Conservation (phyloP, 2,113 vertebrate genomes). For the Synchiropus splendidus region DNA sequence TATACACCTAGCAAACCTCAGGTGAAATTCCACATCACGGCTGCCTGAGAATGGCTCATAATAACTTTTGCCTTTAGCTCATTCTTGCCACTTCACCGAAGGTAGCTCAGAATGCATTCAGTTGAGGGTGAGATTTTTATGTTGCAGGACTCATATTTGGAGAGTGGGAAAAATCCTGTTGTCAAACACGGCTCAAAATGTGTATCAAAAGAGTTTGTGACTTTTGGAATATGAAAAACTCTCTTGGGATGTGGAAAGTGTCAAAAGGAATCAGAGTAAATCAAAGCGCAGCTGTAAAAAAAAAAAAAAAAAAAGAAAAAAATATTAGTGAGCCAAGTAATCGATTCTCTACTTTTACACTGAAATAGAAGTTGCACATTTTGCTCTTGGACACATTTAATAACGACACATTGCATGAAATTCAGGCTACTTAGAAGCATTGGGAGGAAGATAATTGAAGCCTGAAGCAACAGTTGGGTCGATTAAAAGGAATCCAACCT, state of each 20-base stretch:
- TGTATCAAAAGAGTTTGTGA: conserved; percentile 20
- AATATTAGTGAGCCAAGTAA: neutral
- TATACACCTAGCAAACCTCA: conserved; percentile 51
- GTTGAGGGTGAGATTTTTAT: conserved; percentile 37
- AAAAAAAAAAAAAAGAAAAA: conserved; percentile 11
- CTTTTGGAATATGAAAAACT: conserved; percentile 18
- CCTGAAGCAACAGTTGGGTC: too few relatives aligned
- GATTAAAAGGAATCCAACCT: too few relatives aligned
- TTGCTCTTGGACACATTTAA: neutral
- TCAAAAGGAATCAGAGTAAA: conserved; percentile 25
- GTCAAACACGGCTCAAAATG: conserved; percentile 6
- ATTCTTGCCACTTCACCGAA: conserved; percentile 34
- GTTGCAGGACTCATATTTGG: conserved; percentile 32
- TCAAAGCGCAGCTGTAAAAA: conserved; percentile 6
- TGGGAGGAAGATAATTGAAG: too few relatives aligned
- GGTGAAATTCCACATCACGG: conserved; percentile 50
- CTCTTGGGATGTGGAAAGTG: conserved; percentile 17
- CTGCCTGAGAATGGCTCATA: conserved; percentile 42
- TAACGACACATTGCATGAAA: too few relatives aligned
- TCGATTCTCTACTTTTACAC: too few relatives aligned
- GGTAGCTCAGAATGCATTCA: conserved; percentile 13
- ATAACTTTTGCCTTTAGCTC: conserved; percentile 44
- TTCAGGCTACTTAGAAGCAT: too few relatives aligned
- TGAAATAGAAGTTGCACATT: neutral
- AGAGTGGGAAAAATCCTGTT: conserved; percentile 17